Evolutionary conservation across 2,888 invertebrate genomes (phyloP).

Genomic region (Galerucella pusilla): DNA sequence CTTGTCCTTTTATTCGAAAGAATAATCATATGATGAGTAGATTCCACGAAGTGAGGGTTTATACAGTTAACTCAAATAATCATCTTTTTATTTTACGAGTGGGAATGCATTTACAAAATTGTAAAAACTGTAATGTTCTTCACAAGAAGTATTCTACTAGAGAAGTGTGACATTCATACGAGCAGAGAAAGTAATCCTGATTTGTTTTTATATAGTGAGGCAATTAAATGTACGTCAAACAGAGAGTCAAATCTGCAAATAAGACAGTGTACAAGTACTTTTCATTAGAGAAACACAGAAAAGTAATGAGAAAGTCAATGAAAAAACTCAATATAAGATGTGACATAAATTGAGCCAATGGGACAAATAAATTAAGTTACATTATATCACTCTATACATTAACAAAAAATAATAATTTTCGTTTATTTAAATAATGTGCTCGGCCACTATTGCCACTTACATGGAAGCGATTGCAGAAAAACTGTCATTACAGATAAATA

Average conservation of each 20-base stretch:
- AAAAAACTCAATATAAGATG: not conserved
- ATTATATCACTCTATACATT: too few relatives aligned
- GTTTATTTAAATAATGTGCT: too few relatives aligned
- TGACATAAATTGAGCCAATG: too few relatives aligned
- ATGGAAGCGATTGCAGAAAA: too few relatives aligned
- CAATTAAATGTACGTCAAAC: not conserved
- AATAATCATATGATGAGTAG: too few relatives aligned
- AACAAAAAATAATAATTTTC: too few relatives aligned
- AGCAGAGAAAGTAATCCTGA: not conserved
- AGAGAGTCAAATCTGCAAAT: not conserved
- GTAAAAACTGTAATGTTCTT: slow-evolving; percentile 6
- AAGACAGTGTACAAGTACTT: not conserved
- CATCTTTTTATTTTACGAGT: slow-evolving; percentile 16
- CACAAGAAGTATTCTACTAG: not conserved
- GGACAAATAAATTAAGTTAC: too few relatives aligned
- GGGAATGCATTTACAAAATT: slow-evolving; percentile 8
- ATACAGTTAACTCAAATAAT: too few relatives aligned
- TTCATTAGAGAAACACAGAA: not conserved
- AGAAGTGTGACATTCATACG: slow-evolving; percentile 5
- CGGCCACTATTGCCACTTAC: too few relatives aligned
- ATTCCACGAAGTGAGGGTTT: too few relatives aligned
- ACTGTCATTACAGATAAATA: too few relatives aligned
- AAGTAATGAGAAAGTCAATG: not conserved
- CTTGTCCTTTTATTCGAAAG: slow-evolving; percentile 17
- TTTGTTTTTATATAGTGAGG: not conserved